Evolutionary conservation across 2,888 invertebrate genomes (phyloP), one percentile per base, ranked within the genome.

Genomic region (Archips xylosteana): DNA sequence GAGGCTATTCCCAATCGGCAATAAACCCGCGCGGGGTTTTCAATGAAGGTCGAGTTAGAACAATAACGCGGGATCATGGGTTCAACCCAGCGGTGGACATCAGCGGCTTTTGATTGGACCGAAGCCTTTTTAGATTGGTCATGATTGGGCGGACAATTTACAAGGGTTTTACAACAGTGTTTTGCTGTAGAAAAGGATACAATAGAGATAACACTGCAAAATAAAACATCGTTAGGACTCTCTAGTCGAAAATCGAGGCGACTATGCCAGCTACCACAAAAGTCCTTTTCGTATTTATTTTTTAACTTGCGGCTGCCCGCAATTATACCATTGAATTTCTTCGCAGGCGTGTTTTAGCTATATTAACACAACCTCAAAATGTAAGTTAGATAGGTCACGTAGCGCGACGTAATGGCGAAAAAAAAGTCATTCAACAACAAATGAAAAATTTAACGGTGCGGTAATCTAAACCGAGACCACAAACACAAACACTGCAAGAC

Each of bases 1-100:
- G 70, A 64, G 70, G 62, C 85, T 83, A 87, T 87, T 82, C 87
- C 80, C 87, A 79, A 90, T 89, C 79, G 85, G 81, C 85, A 83
- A 84, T 91, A 90, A 91, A 92, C 82, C 79, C 66, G 57, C 67
- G 63, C 36, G 13, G 10, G 23, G 84, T 85, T 87, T 89, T 86
- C 87, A 88, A 88, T 88, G 88, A 89, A 85, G 82, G 82, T 80
- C 79, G 65, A 71, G 76, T 78, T 80, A 80, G 79, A 78, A 82
- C 84, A 74, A 74, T 78, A 76, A 76, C 74, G 62, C 57, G 72
- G 74, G 76, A 71, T 76, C 74, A 70, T 74, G 49, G 68, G 72
- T 59, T 65, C 63, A 60, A 45, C 63, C 65, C 71, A 47, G 54
- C 62, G 67, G 45, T 59, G 67, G 67, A 60, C 74, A 70, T 72